Evolutionary conservation across 1,140 invertebrate genomes (phyloP), one percentile per base, ranked within the genome.

Genomic region (Polypedilum vanderplanki): DNA sequence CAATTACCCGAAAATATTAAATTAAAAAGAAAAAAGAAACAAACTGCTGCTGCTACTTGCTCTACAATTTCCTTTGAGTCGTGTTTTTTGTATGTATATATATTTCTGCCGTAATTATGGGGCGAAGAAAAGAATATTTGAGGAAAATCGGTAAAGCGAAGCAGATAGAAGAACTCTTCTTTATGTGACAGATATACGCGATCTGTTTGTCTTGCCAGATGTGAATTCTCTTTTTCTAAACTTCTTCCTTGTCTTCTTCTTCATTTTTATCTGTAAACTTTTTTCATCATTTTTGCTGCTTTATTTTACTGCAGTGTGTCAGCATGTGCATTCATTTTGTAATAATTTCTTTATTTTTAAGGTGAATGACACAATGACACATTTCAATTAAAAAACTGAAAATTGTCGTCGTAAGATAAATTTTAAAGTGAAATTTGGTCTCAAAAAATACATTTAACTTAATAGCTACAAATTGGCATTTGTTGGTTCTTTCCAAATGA

Each of bases 1-100:
- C 65, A 70, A 70, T 70, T 70, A 70, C 65, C 65, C 65, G 65
- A 70, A 70, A 70, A 70, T 70, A 70, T 70, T 70, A 70, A 70
- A 70, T 70, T 70, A 70, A 70, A 70, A 70, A 67, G 3, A 8
- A 57, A 17, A 57, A 57, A 17, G 8, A 57, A 7, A 57, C 2
- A 57, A 57, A 57, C 7, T 18, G 15, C 18, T 70, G 7, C 20
- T 22, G 4, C 20, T 70, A 18, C 17, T 20, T 57, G 46, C 18
- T 70, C 10, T n/a, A 20, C 65, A 18, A 20, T 70, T 70, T 70
- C 65, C 20, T 20, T 70, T 10, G 20, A 70, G n/a, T 15, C n/a
- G 10, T 57, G 10, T 57, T 8, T 17, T 17, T 17, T 67, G 3
- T 17, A 67, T 18, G 64, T 18, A 67, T 17, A 67, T 67, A 20